These are phyloP conservation scores for Sminthurides aquaticus DNA, from an alignment of 2,888 invertebrate genomes.

Conservation along the genomic window DNA sequence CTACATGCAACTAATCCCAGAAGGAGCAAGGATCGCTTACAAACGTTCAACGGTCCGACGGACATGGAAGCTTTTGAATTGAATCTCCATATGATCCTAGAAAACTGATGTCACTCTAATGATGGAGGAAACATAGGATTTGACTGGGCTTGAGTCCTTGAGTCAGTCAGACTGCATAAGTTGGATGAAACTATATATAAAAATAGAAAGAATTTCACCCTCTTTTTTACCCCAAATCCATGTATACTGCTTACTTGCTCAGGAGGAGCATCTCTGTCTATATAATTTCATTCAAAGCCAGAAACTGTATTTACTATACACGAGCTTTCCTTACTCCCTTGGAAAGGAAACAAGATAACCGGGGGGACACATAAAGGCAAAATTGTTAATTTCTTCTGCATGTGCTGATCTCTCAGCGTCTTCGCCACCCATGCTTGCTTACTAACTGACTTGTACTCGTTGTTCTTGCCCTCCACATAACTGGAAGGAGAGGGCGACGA, in stretches of 20 bases:
- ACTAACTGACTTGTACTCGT: too few species aligned
- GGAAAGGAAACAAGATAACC: not conserved
- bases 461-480: not conserved
- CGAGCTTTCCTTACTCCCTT: not conserved
- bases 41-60: too few species aligned
- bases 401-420: conserved; percentile 22
- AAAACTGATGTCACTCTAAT: not conserved
- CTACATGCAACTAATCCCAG: too few species aligned
- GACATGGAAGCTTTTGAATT: too few species aligned
- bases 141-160: not conserved
- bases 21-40: too few species aligned
- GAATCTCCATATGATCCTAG: too few species aligned
- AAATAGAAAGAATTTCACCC: not conserved
- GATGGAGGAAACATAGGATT: not conserved
- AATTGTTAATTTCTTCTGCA: conserved; percentile 21
- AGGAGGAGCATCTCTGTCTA: not conserved
- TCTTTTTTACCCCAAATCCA: not conserved
- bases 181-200: not conserved
- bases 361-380: not conserved
- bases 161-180: not conserved
- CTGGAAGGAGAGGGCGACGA: not conserved
- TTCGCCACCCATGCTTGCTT: too few species aligned
- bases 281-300: too few species aligned
- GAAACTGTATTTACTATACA: too few species aligned
- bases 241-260: not conserved